phyloP scores from a whole-genome alignment of 2,113 vertebrate genomes.

The Isichthys henryi region DNA sequence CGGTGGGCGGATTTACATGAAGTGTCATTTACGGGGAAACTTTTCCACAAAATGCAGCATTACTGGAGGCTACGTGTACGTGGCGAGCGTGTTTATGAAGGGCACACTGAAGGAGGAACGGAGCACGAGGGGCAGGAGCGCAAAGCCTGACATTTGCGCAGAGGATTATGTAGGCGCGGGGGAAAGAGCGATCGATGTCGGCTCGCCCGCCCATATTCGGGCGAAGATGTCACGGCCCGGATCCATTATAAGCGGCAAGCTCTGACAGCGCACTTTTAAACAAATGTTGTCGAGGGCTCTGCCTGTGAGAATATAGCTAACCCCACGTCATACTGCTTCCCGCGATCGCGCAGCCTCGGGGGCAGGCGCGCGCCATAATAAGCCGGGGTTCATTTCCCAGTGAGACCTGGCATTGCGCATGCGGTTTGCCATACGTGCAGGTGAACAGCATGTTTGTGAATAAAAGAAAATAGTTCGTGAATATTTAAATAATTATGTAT shows the following conservation, averaged over 20 bases:
- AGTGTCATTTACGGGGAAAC: background rate
- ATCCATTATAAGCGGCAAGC: background rate
- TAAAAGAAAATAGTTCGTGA: background rate
- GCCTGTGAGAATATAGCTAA: background rate
- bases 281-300: background rate
- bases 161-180: background rate
- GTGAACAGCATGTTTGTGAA: background rate
- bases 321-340: background rate
- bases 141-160: background rate
- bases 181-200: background rate
- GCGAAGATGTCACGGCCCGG: background rate
- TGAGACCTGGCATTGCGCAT: background rate
- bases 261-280: background rate
- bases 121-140: background rate
- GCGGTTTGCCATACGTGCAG: background rate
- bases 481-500: background rate
- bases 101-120: too few relatives aligned
- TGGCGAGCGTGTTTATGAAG: background rate
- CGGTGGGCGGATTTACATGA: too few relatives aligned
- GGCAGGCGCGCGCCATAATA: background rate
- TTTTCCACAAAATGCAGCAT: background rate
- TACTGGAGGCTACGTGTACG: background rate
- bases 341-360: too few relatives aligned
- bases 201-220: background rate
- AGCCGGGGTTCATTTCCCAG: background rate